Evolutionary conservation across 2,797 vertebrate species (phyloP).

Genomic region (Acipenser ruthenus): DNA sequence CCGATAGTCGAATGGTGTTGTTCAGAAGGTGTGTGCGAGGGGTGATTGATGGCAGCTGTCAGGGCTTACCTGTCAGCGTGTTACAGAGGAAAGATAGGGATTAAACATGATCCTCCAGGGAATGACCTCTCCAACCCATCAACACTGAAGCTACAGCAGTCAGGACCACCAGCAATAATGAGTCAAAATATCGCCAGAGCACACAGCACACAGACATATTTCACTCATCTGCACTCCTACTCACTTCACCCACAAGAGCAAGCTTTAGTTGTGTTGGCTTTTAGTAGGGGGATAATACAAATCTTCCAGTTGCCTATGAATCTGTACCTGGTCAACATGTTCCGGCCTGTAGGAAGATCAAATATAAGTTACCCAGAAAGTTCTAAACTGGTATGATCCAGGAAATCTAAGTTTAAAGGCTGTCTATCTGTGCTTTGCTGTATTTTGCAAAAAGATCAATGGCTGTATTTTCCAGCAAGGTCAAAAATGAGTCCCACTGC

Average conservation of each 20-base stretch:
- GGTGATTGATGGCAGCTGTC: constrained; percentile 44
- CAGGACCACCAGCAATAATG: constrained; percentile 28
- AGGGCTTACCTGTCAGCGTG: constrained; percentile 41
- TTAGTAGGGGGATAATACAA: neutral
- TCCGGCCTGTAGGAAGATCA: too few relatives aligned
- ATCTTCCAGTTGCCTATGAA: too few relatives aligned
- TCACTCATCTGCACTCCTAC: neutral
- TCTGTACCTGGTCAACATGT: too few relatives aligned
- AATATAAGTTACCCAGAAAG: too few relatives aligned
- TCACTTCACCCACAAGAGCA: neutral
- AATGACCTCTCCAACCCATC: constrained; percentile 47
- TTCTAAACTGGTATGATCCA: too few relatives aligned
- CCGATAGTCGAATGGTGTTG: constrained; percentile 46
- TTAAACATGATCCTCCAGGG: constrained; percentile 55
- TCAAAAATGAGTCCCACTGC: too few relatives aligned
- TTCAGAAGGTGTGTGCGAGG: constrained; percentile 32
- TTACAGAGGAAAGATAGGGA: constrained; percentile 40
- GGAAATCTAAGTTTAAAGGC: too few relatives aligned
- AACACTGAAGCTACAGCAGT: constrained; percentile 35
- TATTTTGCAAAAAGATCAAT: too few relatives aligned
- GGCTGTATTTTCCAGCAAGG: too few relatives aligned
- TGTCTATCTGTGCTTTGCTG: too few relatives aligned
- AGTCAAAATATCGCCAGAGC: constrained; percentile 52
- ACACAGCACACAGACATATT: constrained; percentile 29
- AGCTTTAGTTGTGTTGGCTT: constrained; percentile 5